These are phyloP conservation scores for Paraescarpia echinospica DNA, from an alignment of 1,140 invertebrate genomes.

Conservation along the genomic window DNA sequence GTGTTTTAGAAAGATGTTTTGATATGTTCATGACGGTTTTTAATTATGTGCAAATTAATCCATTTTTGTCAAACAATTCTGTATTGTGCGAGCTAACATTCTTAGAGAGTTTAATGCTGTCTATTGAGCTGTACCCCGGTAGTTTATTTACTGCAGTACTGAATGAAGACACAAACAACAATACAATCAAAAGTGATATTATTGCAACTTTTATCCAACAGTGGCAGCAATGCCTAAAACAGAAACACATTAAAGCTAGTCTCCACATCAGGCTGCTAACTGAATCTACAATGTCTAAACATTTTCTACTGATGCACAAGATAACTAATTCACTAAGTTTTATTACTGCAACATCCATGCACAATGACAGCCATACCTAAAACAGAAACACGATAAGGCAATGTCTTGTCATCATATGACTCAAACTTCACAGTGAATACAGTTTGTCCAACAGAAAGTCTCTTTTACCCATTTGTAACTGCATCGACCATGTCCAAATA, in stretches of 20 bases:
- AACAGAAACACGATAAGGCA: too few species aligned
- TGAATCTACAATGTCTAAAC: too few species aligned
- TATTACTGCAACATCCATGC: too few species aligned
- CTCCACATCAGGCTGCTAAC: neutral
- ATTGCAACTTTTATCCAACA: neutral
- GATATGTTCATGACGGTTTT: too few species aligned
- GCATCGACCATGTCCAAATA: slow-evolving; percentile 33
- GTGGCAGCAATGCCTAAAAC: neutral
- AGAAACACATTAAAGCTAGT: neutral
- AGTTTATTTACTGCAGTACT: neutral
- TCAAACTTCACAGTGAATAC: neutral
- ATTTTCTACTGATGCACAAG: too few species aligned
- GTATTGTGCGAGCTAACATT: neutral
- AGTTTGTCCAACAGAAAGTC: neutral
- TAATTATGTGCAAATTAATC: too few species aligned
- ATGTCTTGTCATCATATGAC: neutral
- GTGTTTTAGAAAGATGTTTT: too few species aligned
- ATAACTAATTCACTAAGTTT: too few species aligned
- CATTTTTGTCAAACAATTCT: neutral
- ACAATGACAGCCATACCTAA: too few species aligned
- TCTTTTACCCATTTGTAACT: neutral
- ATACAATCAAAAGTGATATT: neutral
- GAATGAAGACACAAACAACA: neutral
- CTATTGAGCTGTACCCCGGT: neutral
- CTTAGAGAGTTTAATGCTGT: neutral